Base-by-base conservation (phyloP, 2,888 invertebrate species). In the Tuta absoluta region DNA sequence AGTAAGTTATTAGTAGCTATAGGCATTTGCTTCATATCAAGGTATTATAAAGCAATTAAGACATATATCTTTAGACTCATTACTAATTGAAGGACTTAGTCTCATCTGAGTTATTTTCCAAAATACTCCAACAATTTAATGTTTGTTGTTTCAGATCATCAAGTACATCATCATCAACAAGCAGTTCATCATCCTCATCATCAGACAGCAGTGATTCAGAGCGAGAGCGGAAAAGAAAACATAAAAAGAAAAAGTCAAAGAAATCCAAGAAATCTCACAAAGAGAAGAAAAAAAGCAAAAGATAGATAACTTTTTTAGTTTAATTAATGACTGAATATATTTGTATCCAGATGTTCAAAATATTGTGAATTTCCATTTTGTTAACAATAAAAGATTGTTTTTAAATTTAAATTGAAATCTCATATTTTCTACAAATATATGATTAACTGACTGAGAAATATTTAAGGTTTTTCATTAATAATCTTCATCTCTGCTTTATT, bases 251-350 rank as follows among this genome's bases (percentile, higher is more conserved):
- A 60, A 82, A 76, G 64, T 74, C 73, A 0, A 77, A 77, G 65
- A 82, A 82, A 65, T 75, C 85, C 0, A 88, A 86, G 71, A 87
- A 82, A 72, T 79, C 79, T 33, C 78, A 77, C 41, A 85, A 85
- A 66, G 82, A 86, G 48, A 75, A 72, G 62, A 87, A 85, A 68
- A 86, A 81, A 64, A 79, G 70, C 71, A 85, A 70, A 68, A 86
- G 81, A 77, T 82, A 72, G 65, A 28, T n/a, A 7, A 28, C 2
- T 14, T 17, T 33, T 24, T 5, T 8, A 17, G 2, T 45, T 2
- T 56, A 33, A 28, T 24, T 28, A 53, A 53, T 33, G 62, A 66
- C 66, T 62, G 66, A 41, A 23, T 63, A 63, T 48, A 59, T 12
- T 49, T 61, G 63, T 62, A 38, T 17, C n/a, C n/a, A 11, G 23